Evolutionary conservation across 1,140 invertebrate genomes (phyloP).

Genomic region (Bombyx mori): ASM3026992v2 NC_085119.1:7838501-7839000

Average conservation of each 20-base stretch:
- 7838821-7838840: constrained; percentile 25
- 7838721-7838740: constrained; percentile 36
- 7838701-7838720: constrained; percentile 52
- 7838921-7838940: constrained; percentile 38
- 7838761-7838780: constrained; percentile 22
- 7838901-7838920: constrained; percentile 53
- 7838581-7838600: too few species aligned
- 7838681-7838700: background rate
- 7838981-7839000: constrained; percentile 21
- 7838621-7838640: too few species aligned
- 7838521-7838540: too few species aligned
- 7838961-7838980: constrained; percentile 27
- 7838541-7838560: too few species aligned
- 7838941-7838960: constrained; percentile 45
- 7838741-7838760: constrained; percentile 31
- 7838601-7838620: too few species aligned
- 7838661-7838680: too few species aligned
- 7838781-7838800: constrained; percentile 51
- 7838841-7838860: constrained; percentile 42
- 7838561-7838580: too few species aligned
- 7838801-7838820: constrained; percentile 30
- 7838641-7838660: too few species aligned
- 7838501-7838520: too few species aligned
- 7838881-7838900: constrained; percentile 57
- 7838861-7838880: constrained; percentile 57